These are phyloP conservation scores for Crioceris asparagi DNA, from an alignment of 2,888 invertebrate genomes.

Conservation along the genomic window DNA sequence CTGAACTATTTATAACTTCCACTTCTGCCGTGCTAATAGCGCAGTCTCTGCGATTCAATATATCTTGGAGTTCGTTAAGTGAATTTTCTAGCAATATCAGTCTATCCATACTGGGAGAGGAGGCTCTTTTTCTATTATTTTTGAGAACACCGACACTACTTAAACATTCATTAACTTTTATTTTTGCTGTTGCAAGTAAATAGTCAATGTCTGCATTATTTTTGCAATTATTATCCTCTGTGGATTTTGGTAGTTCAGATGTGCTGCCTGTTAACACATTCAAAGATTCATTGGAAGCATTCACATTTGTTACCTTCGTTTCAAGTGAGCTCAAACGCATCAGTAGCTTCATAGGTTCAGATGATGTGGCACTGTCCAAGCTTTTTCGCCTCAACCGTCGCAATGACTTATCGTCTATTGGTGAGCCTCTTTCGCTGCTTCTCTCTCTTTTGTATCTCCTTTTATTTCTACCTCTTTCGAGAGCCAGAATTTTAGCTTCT, in stretches of 20 bases:
- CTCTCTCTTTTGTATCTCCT: slow-evolving; percentile 41
- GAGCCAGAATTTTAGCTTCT: slow-evolving; percentile 62
- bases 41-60: slow-evolving; percentile 38
- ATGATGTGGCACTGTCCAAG: slow-evolving; percentile 65
- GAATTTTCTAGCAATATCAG: slow-evolving; percentile 56
- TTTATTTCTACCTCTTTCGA: slow-evolving; percentile 44
- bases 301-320: slow-evolving; percentile 59
- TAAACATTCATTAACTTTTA: slow-evolving; percentile 58
- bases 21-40: slow-evolving; percentile 42
- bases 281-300: slow-evolving; percentile 49
- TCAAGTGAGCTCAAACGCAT: slow-evolving; percentile 67
- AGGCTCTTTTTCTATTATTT: slow-evolving; percentile 51
- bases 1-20: slow-evolving; percentile 44
- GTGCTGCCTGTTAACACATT: slow-evolving; percentile 39
- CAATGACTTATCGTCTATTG: slow-evolving; percentile 31
- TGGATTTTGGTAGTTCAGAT: slow-evolving; percentile 30
- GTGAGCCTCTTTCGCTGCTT: slow-evolving; percentile 34
- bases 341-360: slow-evolving; percentile 70
- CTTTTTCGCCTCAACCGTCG: slow-evolving; percentile 57
- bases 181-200: slow-evolving; percentile 51
- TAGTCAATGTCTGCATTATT: slow-evolving; percentile 45
- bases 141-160: slow-evolving; percentile 52
- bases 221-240: slow-evolving; percentile 36
- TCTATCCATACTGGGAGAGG: slow-evolving; percentile 55
- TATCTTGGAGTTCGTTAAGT: slow-evolving; percentile 50